Evolutionary conservation across 1,140 invertebrate genomes (phyloP), one percentile per base, ranked within the genome.

Genomic region (Drosophila sucinea): DNA sequence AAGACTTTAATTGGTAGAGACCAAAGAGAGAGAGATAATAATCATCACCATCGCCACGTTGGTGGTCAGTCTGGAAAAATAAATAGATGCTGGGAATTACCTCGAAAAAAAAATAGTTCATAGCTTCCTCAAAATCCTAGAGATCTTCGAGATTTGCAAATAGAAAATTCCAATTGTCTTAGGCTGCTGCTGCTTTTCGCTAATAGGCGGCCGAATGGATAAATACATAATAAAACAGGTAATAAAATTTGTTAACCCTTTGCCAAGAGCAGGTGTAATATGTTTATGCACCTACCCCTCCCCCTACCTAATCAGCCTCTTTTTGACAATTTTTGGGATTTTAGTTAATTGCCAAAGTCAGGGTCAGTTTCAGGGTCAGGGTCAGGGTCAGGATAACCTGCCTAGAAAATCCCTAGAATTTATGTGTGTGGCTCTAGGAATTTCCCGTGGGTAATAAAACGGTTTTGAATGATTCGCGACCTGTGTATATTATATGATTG

Each of bases 391-490:
- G 10, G 10, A 8, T 38, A 10, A 38, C 35, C 35, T 79, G 40
- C 29, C 8, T 8, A 38, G n/a, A 74, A 72, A 63, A 38, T 47
- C 23, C n/a, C 23, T 25, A 60, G 10, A 63, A 77, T 66, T 55
- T 32, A 60, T 30, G 41, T 8, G 17, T 11, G n/a, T 17, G 60
- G 56, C 75, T 68, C 76, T 73, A 70, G 83, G 84, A 89, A 87
- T 87, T 87, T 71, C 84, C 83, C 56, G 32, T 30, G n/a, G 44
- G 23, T 29, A 51, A 61, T 83, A 77, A 82, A 87, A 79, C 51
- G 73, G 70, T 83, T 77, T 83, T 87, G 69, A 87, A 87, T 87
- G 83, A 74, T 86, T 55, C 33, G n/a, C 60, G 38, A 8, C n/a
- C 23, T 30, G 11, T 17, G 25, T 40, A 35, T 33, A 57, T 32